phyloP scores from a whole-genome alignment of 2,113 vertebrate genomes.

The chimpanzee (Pan troglodytes) region NHGRI_mPanTro3-v2.1_pri NC_072409.2:91577001-91577500 shows the following conservation, averaged over 20 bases:
- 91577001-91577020: not conserved
- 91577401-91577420: not conserved
- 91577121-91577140: not conserved
- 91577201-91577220: not conserved
- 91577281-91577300: not conserved
- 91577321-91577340: not conserved
- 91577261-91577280: not conserved
- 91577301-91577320: not conserved
- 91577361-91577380: not conserved
- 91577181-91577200: not conserved
- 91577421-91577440: not conserved
- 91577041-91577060: not conserved
- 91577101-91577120: not conserved
- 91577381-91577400: not conserved
- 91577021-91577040: not conserved
- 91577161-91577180: not conserved
- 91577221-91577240: not conserved
- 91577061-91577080: not conserved
- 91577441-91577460: not conserved
- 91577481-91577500: not conserved
- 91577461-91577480: not conserved
- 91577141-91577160: not conserved
- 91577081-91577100: not conserved
- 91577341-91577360: not conserved
- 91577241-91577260: not conserved